phyloP scores from a whole-genome alignment of 2,113 vertebrate species.

The Phalacrocorax brasilianus region DNA sequence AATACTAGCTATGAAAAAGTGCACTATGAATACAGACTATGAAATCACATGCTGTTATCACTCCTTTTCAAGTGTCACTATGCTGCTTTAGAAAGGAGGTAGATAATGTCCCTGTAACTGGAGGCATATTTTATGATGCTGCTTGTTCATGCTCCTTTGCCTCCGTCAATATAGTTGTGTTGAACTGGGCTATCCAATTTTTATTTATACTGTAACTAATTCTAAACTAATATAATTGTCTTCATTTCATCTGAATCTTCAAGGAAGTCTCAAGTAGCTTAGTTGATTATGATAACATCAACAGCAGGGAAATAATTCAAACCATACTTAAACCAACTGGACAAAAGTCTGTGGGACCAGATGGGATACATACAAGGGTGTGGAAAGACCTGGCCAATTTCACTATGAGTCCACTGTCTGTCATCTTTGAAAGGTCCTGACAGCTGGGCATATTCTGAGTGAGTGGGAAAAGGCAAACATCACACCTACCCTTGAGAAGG shows the following conservation, averaged over 20 bases:
- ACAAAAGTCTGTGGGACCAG: neutral
- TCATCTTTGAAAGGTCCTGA: neutral
- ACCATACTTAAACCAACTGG: neutral
- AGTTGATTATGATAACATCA: neutral
- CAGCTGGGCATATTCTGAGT: neutral
- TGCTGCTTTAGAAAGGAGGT: neutral
- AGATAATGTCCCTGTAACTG: neutral
- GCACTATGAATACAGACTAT: neutral
- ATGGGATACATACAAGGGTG: neutral
- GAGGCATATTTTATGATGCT: neutral
- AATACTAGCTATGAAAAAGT: neutral
- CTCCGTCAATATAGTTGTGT: neutral
- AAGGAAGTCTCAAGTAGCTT: neutral
- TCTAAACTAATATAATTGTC: neutral
- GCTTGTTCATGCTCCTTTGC: neutral
- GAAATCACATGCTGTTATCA: neutral
- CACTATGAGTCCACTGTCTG: neutral
- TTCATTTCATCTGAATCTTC: neutral
- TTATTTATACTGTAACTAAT: neutral
- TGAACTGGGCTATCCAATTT: neutral
- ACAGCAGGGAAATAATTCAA: neutral
- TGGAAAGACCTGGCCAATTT: neutral
- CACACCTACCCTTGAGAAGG: neutral
- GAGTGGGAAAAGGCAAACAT: neutral
- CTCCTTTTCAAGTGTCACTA: neutral